Evolutionary conservation across 2,888 invertebrate genomes (phyloP).

Genomic region (Agonopterix subpropinquella): DNA sequence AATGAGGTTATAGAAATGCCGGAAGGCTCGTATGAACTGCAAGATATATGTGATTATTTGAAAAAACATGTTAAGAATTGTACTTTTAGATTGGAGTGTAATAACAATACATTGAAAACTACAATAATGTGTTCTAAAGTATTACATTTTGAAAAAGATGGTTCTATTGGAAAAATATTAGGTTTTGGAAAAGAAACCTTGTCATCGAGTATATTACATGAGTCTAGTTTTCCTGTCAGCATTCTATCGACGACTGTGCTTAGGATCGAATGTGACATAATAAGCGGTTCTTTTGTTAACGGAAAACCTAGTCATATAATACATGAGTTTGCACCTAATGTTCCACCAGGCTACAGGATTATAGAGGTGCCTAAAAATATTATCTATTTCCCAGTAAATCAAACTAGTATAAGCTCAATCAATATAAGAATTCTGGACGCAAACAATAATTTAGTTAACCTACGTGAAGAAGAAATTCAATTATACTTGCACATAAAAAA

Average conservation of each 20-base stretch:
- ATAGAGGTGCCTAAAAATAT: background rate
- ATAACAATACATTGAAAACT: slow-evolving; percentile 3
- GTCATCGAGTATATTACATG: slow-evolving; percentile 5
- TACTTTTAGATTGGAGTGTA: background rate
- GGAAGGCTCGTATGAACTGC: slow-evolving; percentile 1
- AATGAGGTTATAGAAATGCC: background rate
- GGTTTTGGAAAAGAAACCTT: background rate
- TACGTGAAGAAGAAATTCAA: slow-evolving; percentile 8
- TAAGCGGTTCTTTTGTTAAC: background rate
- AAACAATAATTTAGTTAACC: slow-evolving; percentile 8
- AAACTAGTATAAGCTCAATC: background rate
- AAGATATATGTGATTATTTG: background rate
- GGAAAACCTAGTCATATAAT: slow-evolving; percentile 4
- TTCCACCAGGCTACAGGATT: slow-evolving; percentile 1
- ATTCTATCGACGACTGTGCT: slow-evolving; percentile 7
- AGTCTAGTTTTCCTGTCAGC: slow-evolving; percentile 5
- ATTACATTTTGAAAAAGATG: background rate
- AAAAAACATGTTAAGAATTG: background rate
- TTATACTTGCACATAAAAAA: slow-evolving; percentile 7
- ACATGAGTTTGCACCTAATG: slow-evolving; percentile 6
- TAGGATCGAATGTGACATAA: slow-evolving; percentile 6
- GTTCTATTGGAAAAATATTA: background rate
- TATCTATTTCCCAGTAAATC: background rate
- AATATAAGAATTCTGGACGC: slow-evolving; percentile 4
- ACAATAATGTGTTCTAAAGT: background rate